Evolutionary conservation across 1,140 invertebrate species (phyloP), one percentile per base, ranked within the genome.

Genomic region (Drosophila prosaltans): DNA sequence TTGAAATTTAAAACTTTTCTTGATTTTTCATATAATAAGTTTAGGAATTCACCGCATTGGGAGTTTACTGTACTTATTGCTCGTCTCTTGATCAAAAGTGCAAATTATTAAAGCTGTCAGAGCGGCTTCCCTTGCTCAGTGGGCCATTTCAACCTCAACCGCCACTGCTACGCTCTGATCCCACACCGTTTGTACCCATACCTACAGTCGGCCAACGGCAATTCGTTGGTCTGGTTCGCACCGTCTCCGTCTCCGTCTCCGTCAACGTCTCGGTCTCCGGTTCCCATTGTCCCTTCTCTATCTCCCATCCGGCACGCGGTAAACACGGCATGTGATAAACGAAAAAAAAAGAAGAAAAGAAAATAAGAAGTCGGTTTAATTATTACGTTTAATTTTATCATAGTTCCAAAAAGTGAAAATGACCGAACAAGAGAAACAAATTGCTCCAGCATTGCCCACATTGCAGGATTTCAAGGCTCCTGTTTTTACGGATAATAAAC

Each of bases 401-500:
- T 28, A 39, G 16, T 24, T 64, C 16, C 43, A 57, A 55, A 61
- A 10, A 30, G 4, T 10, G 1, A 67, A 55, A 26, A 78, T 77
- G 60, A 69, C 26, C 11, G 67, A 70, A 2, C 72, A 80, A 39
- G 16, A 54, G 1, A 72, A 74, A 30, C 65, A 89, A 65, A 88
- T 80, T 24, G 68, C 71, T 40, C 39, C 21, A 45, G 51, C 45
- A 36, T 36, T 67, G 24, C 71, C 77, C 6, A 43, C 40, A 8
- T 9, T 73, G 11, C 65, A 72, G 70, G 75, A 90, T 24, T 92
- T 92, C 57, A 90, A 81, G 58, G 80, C 90, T 16, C 91, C 91
- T 2, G 61, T 59, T 8, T 89, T 92, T 54, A 69, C 74, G 66
- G 78, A 83, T 10, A 70, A 93, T 83, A 94, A 94, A 66, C 91